Percentiles rank a stretch among this genome's conserved stretches.
Evolutionary conservation across 2,888 invertebrate species (phyloP).

Genomic region (Meteorus cinctellus): DNA sequence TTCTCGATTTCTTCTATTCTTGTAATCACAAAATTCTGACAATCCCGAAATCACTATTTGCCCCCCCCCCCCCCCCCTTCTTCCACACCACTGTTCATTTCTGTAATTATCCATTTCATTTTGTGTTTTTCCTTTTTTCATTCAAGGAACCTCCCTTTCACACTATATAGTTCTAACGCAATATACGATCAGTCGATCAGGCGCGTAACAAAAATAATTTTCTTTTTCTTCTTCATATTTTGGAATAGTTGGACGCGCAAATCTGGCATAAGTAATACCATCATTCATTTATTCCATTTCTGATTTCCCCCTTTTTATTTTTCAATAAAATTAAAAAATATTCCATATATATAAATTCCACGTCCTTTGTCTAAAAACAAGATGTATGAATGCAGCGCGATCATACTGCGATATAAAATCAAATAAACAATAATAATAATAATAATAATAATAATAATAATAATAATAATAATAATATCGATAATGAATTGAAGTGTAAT

Average conservation of each 20-base stretch:
- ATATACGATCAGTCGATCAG: conserved; percentile 50
- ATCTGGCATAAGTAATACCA: neutral
- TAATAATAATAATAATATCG: conserved; percentile 33
- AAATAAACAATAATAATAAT: conserved; percentile 33
- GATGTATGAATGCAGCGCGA: conserved; percentile 36
- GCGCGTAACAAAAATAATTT: conserved; percentile 55
- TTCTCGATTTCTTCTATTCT: neutral
- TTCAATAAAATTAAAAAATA: conserved; percentile 18
- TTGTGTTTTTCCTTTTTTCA: conserved; percentile 20
- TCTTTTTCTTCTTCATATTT: conserved; percentile 44
- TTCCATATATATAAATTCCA: conserved; percentile 33
- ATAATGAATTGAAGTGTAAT: conserved; percentile 39
- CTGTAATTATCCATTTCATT: conserved; percentile 1
- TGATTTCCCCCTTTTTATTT: neutral
- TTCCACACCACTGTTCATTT: neutral
- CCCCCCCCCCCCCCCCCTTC: neutral
- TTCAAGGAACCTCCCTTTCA: conserved; percentile 42
- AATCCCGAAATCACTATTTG: conserved; percentile 8
- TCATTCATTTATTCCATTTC: conserved; percentile 33
- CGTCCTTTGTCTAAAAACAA: conserved; percentile 38
- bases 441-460: conserved; percentile 36
- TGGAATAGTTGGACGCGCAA: conserved; percentile 46
- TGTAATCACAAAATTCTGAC: conserved; percentile 11
- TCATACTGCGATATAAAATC: conserved; percentile 38
- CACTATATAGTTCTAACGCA: conserved; percentile 45